Percentiles rank a stretch among this genome's conserved stretches.
phyloP scores from a whole-genome alignment of 2,888 invertebrate genomes.

The Athripsodes cinereus region DNA sequence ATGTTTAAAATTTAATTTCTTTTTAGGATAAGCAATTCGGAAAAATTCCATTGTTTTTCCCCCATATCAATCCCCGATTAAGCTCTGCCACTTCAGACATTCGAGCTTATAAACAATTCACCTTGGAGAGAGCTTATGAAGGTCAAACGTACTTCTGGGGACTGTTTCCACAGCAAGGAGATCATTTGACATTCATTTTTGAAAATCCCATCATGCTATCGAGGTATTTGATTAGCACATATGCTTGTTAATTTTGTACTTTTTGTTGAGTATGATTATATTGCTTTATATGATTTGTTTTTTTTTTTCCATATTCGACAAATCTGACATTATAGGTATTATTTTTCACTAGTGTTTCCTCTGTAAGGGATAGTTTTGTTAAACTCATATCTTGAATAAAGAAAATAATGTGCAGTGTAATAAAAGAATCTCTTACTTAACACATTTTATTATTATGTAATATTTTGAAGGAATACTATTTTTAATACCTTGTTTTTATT shows the following conservation, averaged over 20 bases:
- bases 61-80: slow-evolving; percentile 70
- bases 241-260: neutral
- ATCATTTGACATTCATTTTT: slow-evolving; percentile 76
- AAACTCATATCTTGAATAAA: too few species aligned
- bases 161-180: slow-evolving; percentile 73
- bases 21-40: slow-evolving; percentile 83
- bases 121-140: slow-evolving; percentile 72
- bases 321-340: too few species aligned
- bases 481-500: too few species aligned
- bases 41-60: slow-evolving; percentile 69
- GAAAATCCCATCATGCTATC: slow-evolving; percentile 61
- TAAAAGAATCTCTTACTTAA: too few species aligned
- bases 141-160: slow-evolving; percentile 93
- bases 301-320: too few species aligned
- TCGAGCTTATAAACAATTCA: slow-evolving; percentile 72
- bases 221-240: slow-evolving; percentile 46
- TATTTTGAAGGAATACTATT: too few species aligned
- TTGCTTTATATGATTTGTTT: too few species aligned
- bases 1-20: neutral
- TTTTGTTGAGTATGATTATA: too few species aligned
- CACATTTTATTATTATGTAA: too few species aligned
- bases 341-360: too few species aligned
- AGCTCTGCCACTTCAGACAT: slow-evolving; percentile 66
- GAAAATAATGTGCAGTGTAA: too few species aligned
- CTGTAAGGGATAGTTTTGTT: too few species aligned